Percentiles rank a stretch among this genome's conserved stretches.
Conservation (phyloP, 2,888 invertebrate genomes). For the Platerodrilus igneus region DNA sequence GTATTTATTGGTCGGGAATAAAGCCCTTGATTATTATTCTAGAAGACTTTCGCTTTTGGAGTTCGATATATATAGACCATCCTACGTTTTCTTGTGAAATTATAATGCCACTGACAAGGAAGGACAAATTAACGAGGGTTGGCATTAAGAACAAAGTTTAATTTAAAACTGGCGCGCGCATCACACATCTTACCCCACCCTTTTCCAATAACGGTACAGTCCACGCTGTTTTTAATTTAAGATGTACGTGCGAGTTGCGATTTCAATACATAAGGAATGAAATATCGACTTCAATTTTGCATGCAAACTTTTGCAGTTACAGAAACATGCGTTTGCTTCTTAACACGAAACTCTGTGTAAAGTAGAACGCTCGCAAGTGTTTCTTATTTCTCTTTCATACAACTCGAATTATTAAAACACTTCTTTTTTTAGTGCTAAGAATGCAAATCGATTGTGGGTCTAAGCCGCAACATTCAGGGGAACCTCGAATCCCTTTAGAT, state of each 20-base stretch:
- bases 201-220: slow-evolving; percentile 36
- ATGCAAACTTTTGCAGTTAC: slow-evolving; percentile 29
- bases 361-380: no score
- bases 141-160: slow-evolving; percentile 43
- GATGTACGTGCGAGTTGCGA: slow-evolving; percentile 35
- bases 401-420: no score
- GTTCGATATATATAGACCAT: slow-evolving; percentile 27
- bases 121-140: slow-evolving; percentile 36
- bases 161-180: slow-evolving; percentile 39
- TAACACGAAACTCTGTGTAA: no score
- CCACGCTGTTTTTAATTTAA: slow-evolving; percentile 40
- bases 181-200: slow-evolving; percentile 35
- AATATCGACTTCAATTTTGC: slow-evolving; percentile 34
- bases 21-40: slow-evolving; percentile 46
- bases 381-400: no score
- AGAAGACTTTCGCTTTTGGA: slow-evolving; percentile 44
- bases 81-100: slow-evolving; percentile 23
- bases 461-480: no score
- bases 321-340: slow-evolving; percentile 28
- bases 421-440: no score
- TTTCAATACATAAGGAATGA: slow-evolving; percentile 30
- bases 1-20: slow-evolving; percentile 47
- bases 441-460: no score
- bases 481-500: no score
- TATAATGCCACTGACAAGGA: slow-evolving; percentile 29